Conservation (phyloP, 2,113 vertebrate species). For the Zapornia atra region DNA sequence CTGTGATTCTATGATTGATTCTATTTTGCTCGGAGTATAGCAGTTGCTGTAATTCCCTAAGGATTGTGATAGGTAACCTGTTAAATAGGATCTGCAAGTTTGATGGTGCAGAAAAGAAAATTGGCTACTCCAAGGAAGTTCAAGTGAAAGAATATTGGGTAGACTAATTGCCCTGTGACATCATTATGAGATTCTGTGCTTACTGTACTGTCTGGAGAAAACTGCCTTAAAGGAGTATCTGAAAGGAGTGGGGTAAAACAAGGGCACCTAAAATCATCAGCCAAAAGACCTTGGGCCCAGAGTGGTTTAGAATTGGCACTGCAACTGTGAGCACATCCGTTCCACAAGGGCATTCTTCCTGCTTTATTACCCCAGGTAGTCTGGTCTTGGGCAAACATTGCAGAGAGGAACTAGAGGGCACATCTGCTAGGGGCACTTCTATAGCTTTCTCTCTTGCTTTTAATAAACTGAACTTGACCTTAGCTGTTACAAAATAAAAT, state of each 20-base stretch:
- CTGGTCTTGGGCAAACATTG: not conserved
- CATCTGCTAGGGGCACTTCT: not conserved
- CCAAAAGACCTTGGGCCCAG: not conserved
- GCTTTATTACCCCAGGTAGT: not conserved
- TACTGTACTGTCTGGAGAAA: not conserved
- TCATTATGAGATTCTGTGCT: not conserved
- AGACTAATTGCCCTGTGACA: not conserved
- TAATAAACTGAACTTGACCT: not conserved
- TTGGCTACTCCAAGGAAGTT: not conserved
- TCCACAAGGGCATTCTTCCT: not conserved
- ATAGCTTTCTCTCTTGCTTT: not conserved
- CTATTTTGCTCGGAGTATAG: not conserved
- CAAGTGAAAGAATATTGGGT: not conserved
- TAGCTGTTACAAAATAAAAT: not conserved
- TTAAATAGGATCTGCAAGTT: not conserved
- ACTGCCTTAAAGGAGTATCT: not conserved
- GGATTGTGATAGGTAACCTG: not conserved
- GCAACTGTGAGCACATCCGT: not conserved
- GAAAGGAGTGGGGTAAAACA: not conserved
- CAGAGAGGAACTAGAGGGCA: rapidly evolving
- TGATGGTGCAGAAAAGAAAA: not conserved
- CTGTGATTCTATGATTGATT: too few species aligned
- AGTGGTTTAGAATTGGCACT: not conserved
- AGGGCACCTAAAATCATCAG: not conserved
- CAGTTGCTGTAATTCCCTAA: not conserved